Conservation (phyloP, 2,113 vertebrate species). For the Hemiprocne comata region DNA sequence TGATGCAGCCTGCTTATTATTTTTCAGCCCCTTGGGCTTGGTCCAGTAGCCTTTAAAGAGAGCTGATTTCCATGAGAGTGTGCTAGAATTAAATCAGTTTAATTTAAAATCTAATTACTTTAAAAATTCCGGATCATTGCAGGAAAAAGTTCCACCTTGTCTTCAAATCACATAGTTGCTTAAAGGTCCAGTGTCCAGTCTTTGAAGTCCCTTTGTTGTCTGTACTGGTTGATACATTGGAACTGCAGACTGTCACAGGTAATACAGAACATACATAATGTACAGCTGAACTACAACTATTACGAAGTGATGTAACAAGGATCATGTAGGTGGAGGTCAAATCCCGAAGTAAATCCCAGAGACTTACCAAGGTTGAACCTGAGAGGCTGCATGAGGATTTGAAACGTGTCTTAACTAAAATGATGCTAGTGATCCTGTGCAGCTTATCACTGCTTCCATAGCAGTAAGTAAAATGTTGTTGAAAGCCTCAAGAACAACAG, state of each 20-base stretch:
- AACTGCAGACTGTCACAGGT: neutral
- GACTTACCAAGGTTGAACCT: constrained; percentile 28
- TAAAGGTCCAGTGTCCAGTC: neutral
- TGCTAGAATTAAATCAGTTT: neutral
- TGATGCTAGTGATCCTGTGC: constrained; percentile 26
- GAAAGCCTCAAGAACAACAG: neutral
- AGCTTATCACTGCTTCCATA: neutral
- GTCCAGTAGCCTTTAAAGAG: neutral
- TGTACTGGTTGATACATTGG: neutral
- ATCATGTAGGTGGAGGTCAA: constrained; percentile 52
- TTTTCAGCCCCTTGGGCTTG: neutral
- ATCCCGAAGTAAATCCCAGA: constrained; percentile 41
- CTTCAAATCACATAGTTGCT: neutral
- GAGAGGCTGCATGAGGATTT: constrained; percentile 45
- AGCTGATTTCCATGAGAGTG: neutral
- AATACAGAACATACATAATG: neutral
- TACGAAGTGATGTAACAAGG: constrained; percentile 48
- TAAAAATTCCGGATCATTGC: neutral
- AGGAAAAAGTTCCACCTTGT: neutral
- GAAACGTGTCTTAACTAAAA: constrained; percentile 31
- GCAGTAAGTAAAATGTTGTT: neutral
- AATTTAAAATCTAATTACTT: neutral
- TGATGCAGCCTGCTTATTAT: neutral
- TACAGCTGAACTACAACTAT: neutral
- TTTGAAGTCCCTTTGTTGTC: neutral